Percentiles rank a stretch among this genome's conserved stretches.
These are phyloP conservation scores for Sebastes matsubarae DNA, from an alignment of 2,797 vertebrate genomes.

Conservation along the genomic window DNA sequence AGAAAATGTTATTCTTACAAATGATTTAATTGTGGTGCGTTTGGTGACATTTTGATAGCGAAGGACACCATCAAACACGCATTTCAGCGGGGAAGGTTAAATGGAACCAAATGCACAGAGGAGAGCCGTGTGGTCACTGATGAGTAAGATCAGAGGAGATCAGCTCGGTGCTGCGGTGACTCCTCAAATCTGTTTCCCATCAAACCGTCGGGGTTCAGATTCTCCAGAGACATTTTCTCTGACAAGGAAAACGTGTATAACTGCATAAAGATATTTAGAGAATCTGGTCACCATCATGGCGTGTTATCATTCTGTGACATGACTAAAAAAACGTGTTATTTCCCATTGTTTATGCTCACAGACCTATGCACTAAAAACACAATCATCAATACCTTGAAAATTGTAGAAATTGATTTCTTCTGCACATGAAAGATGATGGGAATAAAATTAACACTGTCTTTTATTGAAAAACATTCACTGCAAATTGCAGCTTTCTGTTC, in stretches of 20 bases:
- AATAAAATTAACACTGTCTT: not conserved
- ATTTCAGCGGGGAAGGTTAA: conserved; percentile 60
- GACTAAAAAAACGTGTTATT: conserved; percentile 24
- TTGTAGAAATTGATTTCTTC: not conserved
- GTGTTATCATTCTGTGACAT: conserved; percentile 25
- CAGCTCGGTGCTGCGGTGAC: conserved; percentile 38
- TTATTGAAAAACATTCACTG: not conserved
- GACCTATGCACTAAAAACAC: not conserved
- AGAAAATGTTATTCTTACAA: conserved; percentile 75
- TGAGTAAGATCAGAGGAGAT: conserved; percentile 69
- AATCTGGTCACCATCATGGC: conserved; percentile 63
- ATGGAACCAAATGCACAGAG: conserved; percentile 74
- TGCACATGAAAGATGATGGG: not conserved
- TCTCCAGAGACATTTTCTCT: conserved; percentile 48
- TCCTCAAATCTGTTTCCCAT: conserved; percentile 76
- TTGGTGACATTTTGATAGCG: conserved; percentile 64
- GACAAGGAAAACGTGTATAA: conserved; percentile 74
- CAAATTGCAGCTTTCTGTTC: not conserved
- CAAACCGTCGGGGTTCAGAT: conserved; percentile 43
- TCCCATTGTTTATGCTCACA: conserved; percentile 5
- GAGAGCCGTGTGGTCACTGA: conserved; percentile 56
- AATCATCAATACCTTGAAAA: not conserved
- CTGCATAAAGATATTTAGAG: conserved; percentile 64
- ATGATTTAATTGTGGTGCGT: conserved; percentile 52
- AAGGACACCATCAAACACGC: conserved; percentile 57